Evolutionary conservation across 2,888 invertebrate species (phyloP).

Genomic region (Phyllotreta cruciferae): DNA sequence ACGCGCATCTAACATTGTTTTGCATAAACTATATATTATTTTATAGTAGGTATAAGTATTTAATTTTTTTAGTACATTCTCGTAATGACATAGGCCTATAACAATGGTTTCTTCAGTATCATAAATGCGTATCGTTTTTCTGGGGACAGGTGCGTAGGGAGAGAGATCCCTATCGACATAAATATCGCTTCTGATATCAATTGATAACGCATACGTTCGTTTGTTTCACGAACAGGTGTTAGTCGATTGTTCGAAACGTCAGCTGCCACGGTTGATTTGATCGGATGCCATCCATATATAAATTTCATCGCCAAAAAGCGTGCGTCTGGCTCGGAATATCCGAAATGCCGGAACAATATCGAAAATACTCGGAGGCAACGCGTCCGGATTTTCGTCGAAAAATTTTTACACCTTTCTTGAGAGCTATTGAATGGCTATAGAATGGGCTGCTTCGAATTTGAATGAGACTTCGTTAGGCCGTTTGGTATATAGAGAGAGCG

Average conservation of each 20-base stretch:
- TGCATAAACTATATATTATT: too few relatives aligned
- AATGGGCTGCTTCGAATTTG: constrained; percentile 39
- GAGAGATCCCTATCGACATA: too few relatives aligned
- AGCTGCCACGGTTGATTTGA: constrained; percentile 39
- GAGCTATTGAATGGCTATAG: constrained; percentile 41
- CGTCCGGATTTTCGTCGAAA: constrained; percentile 33
- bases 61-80: too few relatives aligned
- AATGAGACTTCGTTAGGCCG: constrained; percentile 14
- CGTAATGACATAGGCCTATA: too few relatives aligned
- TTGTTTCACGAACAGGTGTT: constrained; percentile 43
- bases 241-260: constrained; percentile 42
- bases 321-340: constrained; percentile 19
- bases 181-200: constrained; percentile 36
- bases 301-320: constrained; percentile 31
- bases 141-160: too few relatives aligned
- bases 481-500: background rate
- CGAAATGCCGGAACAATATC: constrained; percentile 19
- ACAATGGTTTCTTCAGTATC: too few relatives aligned
- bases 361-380: constrained; percentile 34
- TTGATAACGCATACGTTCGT: constrained; percentile 32
- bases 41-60: too few relatives aligned
- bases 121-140: too few relatives aligned
- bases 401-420: constrained; percentile 41
- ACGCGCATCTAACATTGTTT: too few relatives aligned
- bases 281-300: constrained; percentile 33